A percentile compares a stretch with the other conserved stretches of the same genome.
These are phyloP conservation scores for Neodon shergylaensis DNA, from an alignment of 2,113 vertebrate genomes.

Conservation along the genomic window DNA sequence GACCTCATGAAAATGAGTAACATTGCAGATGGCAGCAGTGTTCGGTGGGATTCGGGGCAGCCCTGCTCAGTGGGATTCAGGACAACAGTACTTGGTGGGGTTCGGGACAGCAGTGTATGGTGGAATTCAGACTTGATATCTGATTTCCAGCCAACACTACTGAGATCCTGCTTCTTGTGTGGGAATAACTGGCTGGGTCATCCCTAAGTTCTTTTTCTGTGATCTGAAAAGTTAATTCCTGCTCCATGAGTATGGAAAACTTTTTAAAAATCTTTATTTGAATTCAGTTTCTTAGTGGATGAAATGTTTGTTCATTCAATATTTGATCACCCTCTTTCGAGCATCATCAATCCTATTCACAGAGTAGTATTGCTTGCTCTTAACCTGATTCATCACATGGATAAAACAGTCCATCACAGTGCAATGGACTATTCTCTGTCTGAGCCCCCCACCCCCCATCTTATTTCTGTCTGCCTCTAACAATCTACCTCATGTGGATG, in stretches of 20 bases:
- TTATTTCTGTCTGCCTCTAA: background rate
- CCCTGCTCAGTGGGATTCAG: background rate
- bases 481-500: background rate
- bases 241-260: background rate
- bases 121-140: background rate
- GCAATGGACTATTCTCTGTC: background rate
- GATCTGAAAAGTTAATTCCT: background rate
- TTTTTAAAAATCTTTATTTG: background rate
- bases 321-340: constrained; percentile 5
- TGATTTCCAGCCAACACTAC: background rate
- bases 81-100: background rate
- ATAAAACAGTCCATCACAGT: background rate
- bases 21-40: background rate
- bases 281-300: constrained; percentile 33
- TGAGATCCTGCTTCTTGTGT: background rate
- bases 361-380: background rate
- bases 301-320: constrained; percentile 13
- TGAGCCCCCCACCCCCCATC: background rate
- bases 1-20: background rate
- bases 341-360: background rate
- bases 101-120: background rate
- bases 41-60: background rate
- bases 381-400: background rate
- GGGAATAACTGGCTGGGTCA: background rate
- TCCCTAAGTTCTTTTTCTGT: constrained; percentile 1